Evolutionary conservation across 2,797 vertebrate genomes (phyloP), one percentile per base, ranked within the genome.

Genomic region (Sternotherus odoratus): DNA sequence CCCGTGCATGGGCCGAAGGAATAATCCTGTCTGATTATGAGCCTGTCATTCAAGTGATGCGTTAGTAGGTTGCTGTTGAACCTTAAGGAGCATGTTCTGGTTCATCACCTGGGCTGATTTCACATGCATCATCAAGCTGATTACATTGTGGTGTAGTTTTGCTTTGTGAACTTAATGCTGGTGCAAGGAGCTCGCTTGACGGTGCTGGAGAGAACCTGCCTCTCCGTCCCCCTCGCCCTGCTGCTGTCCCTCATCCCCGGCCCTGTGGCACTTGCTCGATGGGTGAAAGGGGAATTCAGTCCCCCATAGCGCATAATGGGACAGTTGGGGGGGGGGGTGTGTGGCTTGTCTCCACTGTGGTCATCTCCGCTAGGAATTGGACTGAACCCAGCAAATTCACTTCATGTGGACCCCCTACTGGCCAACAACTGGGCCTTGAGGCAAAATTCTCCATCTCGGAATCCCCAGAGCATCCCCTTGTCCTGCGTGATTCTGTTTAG

Each of bases 41-140:
- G 92, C 87, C 8, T 24, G 36, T 36, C 43, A 12, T n/a, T 94
- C 90, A 93, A 88, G 88, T 77, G 88, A 94, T 86, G 92, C 91
- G 94, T 94, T 94, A 94, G 95, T 92, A 92, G 43, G 81, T 89
- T 84, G 94, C 93, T 74, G 46, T 28, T 28, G 19, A 91, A 88
- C 84, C 85, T 43, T 16, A 66, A 24, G 63, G 79, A 91, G 3
- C 90, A 33, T 83, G 48, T 46, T 66, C 53, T 30, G 86, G 66
- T 89, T 74, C 84, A 17, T 94, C 92, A 90, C 92, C 93, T 95
- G 88, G 77, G 87, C 66, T 85, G 85, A 79, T 63, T 66, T 91
- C 77, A 48, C 12, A 82, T 86, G 48, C 63, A 54, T 90, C 93
- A 85, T 24, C 69, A 26, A 63, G 91, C 53, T 79, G n/a, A 21